phyloP scores from a whole-genome alignment of 2,113 vertebrate genomes.

The Apus apus region DNA sequence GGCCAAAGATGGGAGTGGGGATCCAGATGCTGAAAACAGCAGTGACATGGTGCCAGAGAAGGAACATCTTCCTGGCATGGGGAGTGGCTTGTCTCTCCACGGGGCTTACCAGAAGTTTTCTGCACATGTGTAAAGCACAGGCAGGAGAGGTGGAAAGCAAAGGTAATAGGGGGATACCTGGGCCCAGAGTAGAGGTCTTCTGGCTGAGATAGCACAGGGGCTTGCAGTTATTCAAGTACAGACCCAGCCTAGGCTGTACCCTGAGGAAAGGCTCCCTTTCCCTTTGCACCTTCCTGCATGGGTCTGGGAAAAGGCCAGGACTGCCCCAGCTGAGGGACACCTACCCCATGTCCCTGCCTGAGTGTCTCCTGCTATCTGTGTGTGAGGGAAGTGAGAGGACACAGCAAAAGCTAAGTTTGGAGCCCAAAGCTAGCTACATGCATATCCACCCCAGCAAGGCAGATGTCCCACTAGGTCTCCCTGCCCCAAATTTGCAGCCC shows the following conservation, averaged over 20 bases:
- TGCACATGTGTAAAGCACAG: background rate
- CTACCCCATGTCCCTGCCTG: fast-evolving
- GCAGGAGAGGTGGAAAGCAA: background rate
- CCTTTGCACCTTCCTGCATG: fast-evolving
- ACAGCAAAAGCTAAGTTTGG: background rate
- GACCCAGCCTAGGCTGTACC: background rate
- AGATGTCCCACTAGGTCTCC: background rate
- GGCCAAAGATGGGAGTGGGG: no score
- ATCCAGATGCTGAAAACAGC: background rate
- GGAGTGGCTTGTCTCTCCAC: background rate
- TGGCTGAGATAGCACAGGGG: background rate
- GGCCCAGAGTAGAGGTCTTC: background rate
- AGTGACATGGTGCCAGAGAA: background rate
- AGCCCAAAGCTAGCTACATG: background rate
- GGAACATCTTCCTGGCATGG: fast-evolving
- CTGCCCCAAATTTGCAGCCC: background rate
- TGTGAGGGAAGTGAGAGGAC: background rate
- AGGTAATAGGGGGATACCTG: background rate
- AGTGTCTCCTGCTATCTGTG: background rate
- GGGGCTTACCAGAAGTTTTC: background rate
- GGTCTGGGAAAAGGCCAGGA: background rate
- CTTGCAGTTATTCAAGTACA: background rate
- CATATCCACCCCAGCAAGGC: background rate
- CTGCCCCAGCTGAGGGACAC: background rate
- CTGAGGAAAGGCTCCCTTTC: background rate